These are phyloP conservation scores for Syngnathoides biaculeatus DNA, from an alignment of 2,113 vertebrate genomes.

Conservation along the genomic window DNA sequence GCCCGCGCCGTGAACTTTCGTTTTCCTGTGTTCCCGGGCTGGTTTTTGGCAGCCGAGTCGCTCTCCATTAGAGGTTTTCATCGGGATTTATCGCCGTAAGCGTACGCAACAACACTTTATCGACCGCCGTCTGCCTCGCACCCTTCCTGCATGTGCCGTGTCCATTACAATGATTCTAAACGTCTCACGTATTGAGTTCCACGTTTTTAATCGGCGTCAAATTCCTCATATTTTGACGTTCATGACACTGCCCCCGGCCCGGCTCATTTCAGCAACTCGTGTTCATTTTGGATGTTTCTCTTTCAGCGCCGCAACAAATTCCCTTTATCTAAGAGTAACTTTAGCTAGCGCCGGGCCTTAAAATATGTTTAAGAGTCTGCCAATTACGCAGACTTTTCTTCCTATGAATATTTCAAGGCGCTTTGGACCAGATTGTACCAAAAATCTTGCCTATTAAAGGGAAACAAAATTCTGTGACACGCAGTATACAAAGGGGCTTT, in stretches of 20 bases:
- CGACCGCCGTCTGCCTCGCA: constrained; percentile 21
- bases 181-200: constrained; percentile 2
- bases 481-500: neutral
- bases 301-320: constrained; percentile 37
- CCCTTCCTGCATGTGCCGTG: constrained; percentile 4
- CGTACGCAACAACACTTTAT: constrained; percentile 29
- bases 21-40: constrained; percentile 76
- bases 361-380: constrained; percentile 33
- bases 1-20: constrained; percentile 72
- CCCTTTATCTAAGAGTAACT: constrained; percentile 8
- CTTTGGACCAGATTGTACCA: constrained; percentile 37
- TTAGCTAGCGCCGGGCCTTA: constrained; percentile 25
- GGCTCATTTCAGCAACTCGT: constrained; percentile 3
- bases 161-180: constrained; percentile 14
- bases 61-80: constrained; percentile 67
- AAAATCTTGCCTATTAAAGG: constrained; percentile 12
- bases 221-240: constrained; percentile 19
- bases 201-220: constrained; percentile 22
- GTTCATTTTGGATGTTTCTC: constrained; percentile 34
- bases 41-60: constrained; percentile 67
- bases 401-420: constrained; percentile 51
- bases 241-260: neutral
- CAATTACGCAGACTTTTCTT: constrained; percentile 41
- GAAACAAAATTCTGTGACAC: constrained; percentile 1
- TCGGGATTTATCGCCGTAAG: constrained; percentile 49